Conservation (phyloP, 2,888 invertebrate species). For the Brachyopa scutellaris region DNA sequence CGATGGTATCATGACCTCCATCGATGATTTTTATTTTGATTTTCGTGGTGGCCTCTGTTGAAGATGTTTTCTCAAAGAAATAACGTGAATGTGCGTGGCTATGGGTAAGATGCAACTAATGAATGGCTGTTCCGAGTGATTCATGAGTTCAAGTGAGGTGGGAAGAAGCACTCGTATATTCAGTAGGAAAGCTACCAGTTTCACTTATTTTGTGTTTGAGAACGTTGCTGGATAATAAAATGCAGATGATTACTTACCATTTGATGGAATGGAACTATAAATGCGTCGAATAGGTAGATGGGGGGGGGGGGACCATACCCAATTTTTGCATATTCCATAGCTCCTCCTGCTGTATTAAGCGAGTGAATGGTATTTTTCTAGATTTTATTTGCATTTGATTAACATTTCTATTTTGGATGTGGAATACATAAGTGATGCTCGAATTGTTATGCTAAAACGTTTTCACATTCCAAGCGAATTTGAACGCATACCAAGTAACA, state of each 20-base stretch:
- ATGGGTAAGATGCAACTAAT: constrained; percentile 31
- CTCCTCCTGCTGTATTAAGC: too few species aligned
- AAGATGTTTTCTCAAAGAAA: constrained; percentile 51
- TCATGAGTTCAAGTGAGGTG: not conserved
- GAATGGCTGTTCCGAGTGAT: constrained; percentile 17
- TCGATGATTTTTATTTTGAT: constrained; percentile 21
- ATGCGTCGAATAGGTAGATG: constrained; percentile 1
- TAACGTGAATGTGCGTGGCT: constrained; percentile 34
- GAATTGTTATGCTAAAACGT: too few species aligned
- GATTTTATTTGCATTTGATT: too few species aligned
- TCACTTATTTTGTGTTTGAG: constrained; percentile 13
- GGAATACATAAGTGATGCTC: too few species aligned
- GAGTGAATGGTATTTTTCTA: too few species aligned
- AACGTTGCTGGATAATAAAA: constrained; percentile 5
- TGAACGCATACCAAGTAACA: too few species aligned
- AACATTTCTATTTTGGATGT: too few species aligned
- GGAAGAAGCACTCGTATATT: too few species aligned
- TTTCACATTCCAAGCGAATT: too few species aligned
- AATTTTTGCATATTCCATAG: not conserved
- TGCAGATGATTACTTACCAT: too few species aligned
- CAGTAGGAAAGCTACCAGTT: constrained; percentile 13
- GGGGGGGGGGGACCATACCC: constrained; percentile 2
- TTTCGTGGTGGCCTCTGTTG: too few species aligned
- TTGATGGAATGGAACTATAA: not conserved
- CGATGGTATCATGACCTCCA: constrained; percentile 57